Evolutionary conservation across 2,797 vertebrate species (phyloP).

Genomic region (Clangula hyemalis): DNA sequence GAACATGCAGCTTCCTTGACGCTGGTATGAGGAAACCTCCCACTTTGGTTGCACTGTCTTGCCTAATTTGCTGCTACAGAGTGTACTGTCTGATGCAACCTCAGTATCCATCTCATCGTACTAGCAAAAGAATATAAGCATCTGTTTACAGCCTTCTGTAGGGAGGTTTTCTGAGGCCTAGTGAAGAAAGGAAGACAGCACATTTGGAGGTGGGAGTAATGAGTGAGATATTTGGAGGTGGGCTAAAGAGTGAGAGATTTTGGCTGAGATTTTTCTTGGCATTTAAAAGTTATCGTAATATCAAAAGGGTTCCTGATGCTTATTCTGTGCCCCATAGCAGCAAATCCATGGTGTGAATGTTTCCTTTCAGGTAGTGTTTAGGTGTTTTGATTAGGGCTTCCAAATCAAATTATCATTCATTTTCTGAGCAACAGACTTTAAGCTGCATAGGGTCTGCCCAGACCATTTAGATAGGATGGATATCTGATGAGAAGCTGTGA

Average conservation of each 20-base stretch:
- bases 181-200: not conserved
- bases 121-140: not conserved
- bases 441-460: not conserved
- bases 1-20: not conserved
- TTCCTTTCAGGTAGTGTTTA: not conserved
- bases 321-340: not conserved
- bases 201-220: not conserved
- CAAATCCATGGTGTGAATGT: not conserved
- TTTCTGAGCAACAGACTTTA: not conserved
- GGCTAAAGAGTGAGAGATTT: not conserved
- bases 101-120: not conserved
- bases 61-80: not conserved
- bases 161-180: not conserved
- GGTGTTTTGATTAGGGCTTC: not conserved
- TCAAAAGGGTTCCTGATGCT: not conserved
- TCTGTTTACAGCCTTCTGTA: not conserved
- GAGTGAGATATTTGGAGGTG: not conserved
- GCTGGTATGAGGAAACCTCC: slow-evolving; percentile 15
- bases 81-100: not conserved
- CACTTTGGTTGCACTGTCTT: not conserved
- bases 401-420: not conserved
- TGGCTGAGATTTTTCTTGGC: not conserved
- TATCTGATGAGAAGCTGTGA: not conserved
- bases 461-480: not conserved
- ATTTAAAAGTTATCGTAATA: not conserved